Evolutionary conservation across 2,113 vertebrate genomes (phyloP).

Genomic region (Sceloporus undulatus): DNA sequence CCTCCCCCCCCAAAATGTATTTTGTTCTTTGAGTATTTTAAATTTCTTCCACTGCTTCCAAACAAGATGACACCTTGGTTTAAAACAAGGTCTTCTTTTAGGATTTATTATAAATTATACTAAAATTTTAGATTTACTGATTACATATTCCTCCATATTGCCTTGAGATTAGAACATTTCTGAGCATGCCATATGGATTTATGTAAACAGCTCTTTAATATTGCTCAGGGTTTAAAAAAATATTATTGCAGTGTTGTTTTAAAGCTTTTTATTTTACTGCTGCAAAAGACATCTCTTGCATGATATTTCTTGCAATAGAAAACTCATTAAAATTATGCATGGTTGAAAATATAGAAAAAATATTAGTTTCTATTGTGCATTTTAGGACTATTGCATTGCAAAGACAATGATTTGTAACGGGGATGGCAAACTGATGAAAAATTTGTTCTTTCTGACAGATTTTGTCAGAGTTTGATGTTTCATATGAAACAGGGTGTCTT

Average conservation of each 20-base stretch:
- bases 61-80: no score
- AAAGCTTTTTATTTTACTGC: neutral
- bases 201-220: conserved; percentile 36
- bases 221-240: neutral
- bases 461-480: no score
- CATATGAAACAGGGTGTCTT: no score
- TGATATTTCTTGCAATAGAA: no score
- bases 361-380: neutral
- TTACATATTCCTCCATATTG: neutral
- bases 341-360: neutral
- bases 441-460: no score
- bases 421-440: neutral
- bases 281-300: neutral
- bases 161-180: neutral
- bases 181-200: neutral
- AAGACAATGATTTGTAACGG: neutral
- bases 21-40: no score
- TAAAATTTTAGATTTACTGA: conserved; percentile 18
- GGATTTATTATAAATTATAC: neutral
- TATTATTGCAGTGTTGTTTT: neutral
- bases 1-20: no score
- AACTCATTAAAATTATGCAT: neutral
- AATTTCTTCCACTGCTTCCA: no score
- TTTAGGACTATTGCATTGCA: neutral
- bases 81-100: neutral